These are phyloP conservation scores for Acanthosoma haemorrhoidale DNA, from an alignment of 2,888 invertebrate species.

Conservation along the genomic window DNA sequence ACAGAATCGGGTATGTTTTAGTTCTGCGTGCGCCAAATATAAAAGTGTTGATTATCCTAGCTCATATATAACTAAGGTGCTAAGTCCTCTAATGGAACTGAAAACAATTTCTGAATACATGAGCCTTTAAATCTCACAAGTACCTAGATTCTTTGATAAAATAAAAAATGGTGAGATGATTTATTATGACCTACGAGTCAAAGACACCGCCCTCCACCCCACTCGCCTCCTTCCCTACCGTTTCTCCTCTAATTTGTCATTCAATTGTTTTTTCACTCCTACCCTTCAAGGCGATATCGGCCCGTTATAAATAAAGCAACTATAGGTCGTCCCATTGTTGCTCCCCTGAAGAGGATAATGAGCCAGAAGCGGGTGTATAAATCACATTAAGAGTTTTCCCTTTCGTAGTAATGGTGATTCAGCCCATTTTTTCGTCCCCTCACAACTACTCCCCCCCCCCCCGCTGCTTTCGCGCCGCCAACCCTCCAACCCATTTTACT, in stretches of 20 bases:
- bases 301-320: background rate
- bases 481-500: background rate
- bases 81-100: no score
- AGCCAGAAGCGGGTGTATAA: background rate
- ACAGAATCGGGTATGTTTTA: no score
- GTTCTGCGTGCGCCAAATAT: no score
- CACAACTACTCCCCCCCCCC: background rate
- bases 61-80: no score
- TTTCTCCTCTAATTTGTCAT: constrained; percentile 7
- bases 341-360: background rate
- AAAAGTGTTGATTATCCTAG: no score
- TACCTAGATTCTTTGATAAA: no score
- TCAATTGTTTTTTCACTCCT: background rate
- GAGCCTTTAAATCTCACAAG: no score
- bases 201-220: background rate
- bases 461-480: background rate
- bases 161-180: no score
- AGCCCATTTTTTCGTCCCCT: background rate
- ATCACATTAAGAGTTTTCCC: constrained; percentile 10
- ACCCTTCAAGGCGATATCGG: background rate
- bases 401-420: constrained; percentile 3
- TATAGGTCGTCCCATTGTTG: background rate
- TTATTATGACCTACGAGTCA: no score
- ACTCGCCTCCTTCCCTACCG: background rate
- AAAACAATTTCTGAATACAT: no score